These are phyloP conservation scores for Falco biarmicus DNA, from an alignment of 2,797 vertebrate species.

Conservation along the genomic window DNA sequence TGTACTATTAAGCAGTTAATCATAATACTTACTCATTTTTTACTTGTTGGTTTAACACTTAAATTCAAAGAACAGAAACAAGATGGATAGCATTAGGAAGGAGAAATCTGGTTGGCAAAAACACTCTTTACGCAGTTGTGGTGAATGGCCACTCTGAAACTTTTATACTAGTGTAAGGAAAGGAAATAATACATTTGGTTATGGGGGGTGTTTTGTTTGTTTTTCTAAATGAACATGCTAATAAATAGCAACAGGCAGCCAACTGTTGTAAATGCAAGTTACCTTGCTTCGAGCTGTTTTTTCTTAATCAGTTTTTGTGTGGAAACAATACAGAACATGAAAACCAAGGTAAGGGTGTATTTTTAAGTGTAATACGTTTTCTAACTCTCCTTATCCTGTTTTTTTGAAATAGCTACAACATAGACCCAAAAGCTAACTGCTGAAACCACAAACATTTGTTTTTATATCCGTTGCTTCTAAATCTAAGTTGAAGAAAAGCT, in stretches of 20 bases:
- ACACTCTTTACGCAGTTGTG: not conserved
- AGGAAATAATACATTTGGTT: not conserved
- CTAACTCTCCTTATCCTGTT: not conserved
- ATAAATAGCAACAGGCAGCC: conserved; percentile 5
- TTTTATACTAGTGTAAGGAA: not conserved
- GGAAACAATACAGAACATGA: conserved; percentile 38
- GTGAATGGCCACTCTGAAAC: not conserved
- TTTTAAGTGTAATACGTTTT: not conserved
- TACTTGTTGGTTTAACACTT: not conserved
- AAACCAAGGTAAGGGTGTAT: conserved; percentile 45
- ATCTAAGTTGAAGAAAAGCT: not conserved
- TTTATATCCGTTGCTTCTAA: not conserved
- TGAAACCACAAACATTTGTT: not conserved
- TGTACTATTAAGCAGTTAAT: not conserved
- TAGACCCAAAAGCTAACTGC: not conserved
- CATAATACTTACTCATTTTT: not conserved
- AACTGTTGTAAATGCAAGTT: not conserved
- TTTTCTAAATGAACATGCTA: conserved; percentile 9
- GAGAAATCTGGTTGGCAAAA: conserved; percentile 43
- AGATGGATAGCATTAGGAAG: not conserved
- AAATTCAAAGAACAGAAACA: not conserved
- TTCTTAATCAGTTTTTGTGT: conserved; percentile 28
- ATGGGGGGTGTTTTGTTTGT: not conserved
- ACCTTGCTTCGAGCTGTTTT: conserved; percentile 24
- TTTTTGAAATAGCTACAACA: not conserved